Base-by-base conservation (phyloP, 2,888 invertebrate species). In the Synanthedon andrenaeformis region DNA sequence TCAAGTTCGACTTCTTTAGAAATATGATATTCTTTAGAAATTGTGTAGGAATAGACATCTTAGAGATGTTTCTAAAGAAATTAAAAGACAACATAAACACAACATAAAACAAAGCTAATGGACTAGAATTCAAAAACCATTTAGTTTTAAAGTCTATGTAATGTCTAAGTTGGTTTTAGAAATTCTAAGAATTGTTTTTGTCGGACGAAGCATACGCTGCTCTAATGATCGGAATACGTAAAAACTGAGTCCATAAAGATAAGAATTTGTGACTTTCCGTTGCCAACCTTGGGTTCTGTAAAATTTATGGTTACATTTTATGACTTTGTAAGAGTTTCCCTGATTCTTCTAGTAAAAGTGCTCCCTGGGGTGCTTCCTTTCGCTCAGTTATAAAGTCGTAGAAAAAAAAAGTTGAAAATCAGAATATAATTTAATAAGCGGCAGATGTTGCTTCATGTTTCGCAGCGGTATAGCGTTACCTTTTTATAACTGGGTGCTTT, bases 201-300 rank as follows among this genome's bases (percentile, higher is more conserved):
- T 35, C 10, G 35, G 28, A 35, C 35, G 35, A 35, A 35, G 35
- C 35, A 35, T 35, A 35, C 60, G 62, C 62, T 63, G 59, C 63
- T 58, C 58, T 54, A 58, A 58, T 64, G 62, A 70, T 70, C 70
- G 63, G 72, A 70, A 74, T 70, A 73, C 75, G 74, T 72, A 74
- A 71, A 76, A 76, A 74, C 73, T 67, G 70, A 69, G 70, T 68
- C 67, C 68, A 70, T 78, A 76, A 76, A 78, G 76, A 76, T 77
- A 77, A 76, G 73, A 74, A 67, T 72, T 75, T 74, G 70, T 63
- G 72, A 74, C 70, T 73, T 70, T 69, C 69, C 69, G 71, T 69
- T 62, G 65, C 62, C 66, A 68, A 66, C 67, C 65, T 66, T 58
- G 65, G 65, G 68, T 67, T 69, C 68, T 64, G 62, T 69, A 70